Evolutionary conservation across 2,888 invertebrate genomes (phyloP), one percentile per base, ranked within the genome.

Genomic region (Amblyjoppa proteus): DNA sequence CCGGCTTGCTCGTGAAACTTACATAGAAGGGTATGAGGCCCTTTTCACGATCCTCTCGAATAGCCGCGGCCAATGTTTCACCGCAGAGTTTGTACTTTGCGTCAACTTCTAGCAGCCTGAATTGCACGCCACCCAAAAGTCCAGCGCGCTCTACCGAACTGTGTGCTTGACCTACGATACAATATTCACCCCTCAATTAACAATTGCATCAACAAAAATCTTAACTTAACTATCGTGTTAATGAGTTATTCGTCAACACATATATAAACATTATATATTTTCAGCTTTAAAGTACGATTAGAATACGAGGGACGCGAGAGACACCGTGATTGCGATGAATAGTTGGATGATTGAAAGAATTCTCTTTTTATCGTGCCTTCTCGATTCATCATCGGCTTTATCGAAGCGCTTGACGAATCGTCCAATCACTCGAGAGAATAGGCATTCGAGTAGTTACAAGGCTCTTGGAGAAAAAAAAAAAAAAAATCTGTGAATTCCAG

Each of bases 1-100:
- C 3, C 16, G 45, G 16, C 45, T 11, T 13, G 25, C 25, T 61
- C 45, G 4, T 16, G 16, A 31, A 38, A 95, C 97, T 96, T 95
- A 99, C 99, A 94, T 97, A 99, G 94, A 99, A 99, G 31, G 99
- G 99, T 92, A 99, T 98, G 11, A 99, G 95, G 74, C 99, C 99
- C 84, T 97, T 97, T 80, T 96, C 96, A 82, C 96, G 95, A 94
- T 99, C 99, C 92, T 98, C 97, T 90, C 97, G 95, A 70, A 98
- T 97, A 0, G 98, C 98, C 82, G 96, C 95, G 64, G 96, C 96
- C 66, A 99, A 93, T 1, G 96, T 96, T 66, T 97, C 96, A 9
- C 97, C 98, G 34, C 97, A 95, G 38, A 99, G 95, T 82, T 96
- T 95, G 90, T 97, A 96, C 87, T 97, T 95, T 16, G 95, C 95